These are phyloP conservation scores for Tursiops truncatus DNA, from an alignment of 2,113 vertebrate genomes.

Conservation along the genomic window DNA sequence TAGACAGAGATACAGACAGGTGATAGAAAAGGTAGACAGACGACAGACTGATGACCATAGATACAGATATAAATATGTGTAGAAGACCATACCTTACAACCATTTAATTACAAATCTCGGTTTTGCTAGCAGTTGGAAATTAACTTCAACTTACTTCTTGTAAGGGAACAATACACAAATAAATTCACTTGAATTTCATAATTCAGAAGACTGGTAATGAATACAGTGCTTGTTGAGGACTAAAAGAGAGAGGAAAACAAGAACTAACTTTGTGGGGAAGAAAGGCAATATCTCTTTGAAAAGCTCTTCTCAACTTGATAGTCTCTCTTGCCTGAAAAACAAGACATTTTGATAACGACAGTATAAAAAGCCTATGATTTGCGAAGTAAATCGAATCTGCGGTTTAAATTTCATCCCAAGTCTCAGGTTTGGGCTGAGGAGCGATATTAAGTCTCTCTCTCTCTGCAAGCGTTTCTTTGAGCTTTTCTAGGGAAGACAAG, in stretches of 20 bases:
- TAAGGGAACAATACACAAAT: slow-evolving; percentile 83
- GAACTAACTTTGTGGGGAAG: neutral
- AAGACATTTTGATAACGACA: slow-evolving; percentile 19
- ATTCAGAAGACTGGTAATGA: slow-evolving; percentile 68
- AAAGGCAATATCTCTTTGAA: neutral
- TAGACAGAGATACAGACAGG: neutral
- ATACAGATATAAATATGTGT: slow-evolving; percentile 37
- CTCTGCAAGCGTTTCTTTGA: neutral
- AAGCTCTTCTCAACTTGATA: slow-evolving; percentile 6
- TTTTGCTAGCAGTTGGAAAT: slow-evolving; percentile 74
- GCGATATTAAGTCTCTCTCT: neutral
- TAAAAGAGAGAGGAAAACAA: neutral
- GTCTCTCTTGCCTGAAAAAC: slow-evolving; percentile 12
- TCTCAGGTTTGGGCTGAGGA: neutral
- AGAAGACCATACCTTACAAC: slow-evolving; percentile 76
- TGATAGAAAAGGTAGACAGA: neutral
- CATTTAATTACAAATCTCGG: slow-evolving; percentile 75
- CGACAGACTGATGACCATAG: neutral
- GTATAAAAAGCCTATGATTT: slow-evolving; percentile 38
- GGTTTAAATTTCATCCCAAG: slow-evolving; percentile 39
- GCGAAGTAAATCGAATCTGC: slow-evolving; percentile 8
- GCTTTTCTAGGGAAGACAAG: slow-evolving; percentile 28
- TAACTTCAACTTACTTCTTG: slow-evolving; percentile 72
- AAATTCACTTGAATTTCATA: slow-evolving; percentile 78
- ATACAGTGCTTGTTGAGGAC: slow-evolving; percentile 37